These are phyloP conservation scores for Arnoldichthys spilopterus DNA, from an alignment of 2,797 vertebrate genomes.

Conservation along the genomic window DNA sequence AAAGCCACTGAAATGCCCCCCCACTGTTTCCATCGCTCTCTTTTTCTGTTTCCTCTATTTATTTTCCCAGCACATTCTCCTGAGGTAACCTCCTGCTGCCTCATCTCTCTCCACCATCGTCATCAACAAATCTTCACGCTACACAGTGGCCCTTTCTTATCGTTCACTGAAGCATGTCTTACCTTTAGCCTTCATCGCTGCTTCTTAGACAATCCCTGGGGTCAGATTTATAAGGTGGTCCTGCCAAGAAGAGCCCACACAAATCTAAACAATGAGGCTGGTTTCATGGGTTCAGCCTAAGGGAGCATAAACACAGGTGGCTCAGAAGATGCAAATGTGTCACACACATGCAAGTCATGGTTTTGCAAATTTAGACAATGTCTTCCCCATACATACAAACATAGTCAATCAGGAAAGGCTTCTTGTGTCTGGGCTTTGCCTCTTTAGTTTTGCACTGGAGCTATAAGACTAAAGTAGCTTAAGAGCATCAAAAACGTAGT, in stretches of 20 bases:
- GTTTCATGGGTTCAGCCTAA: constrained; percentile 39
- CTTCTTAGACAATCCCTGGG: background rate
- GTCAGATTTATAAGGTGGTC: constrained; percentile 17
- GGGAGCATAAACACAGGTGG: constrained; percentile 66
- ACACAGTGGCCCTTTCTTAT: constrained; percentile 48
- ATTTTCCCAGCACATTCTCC: constrained; percentile 69
- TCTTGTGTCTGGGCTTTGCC: background rate
- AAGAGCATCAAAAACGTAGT: background rate
- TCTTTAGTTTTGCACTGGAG: background rate
- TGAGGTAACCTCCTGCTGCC: constrained; percentile 48
- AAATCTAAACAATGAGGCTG: constrained; percentile 48
- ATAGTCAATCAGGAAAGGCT: background rate
- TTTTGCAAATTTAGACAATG: background rate
- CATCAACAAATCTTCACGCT: constrained; percentile 64
- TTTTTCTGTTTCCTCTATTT: constrained; percentile 55
- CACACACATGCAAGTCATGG: background rate
- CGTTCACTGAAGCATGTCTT: background rate
- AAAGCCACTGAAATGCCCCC: background rate
- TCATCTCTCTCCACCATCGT: constrained; percentile 56
- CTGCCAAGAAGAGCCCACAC: constrained; percentile 43
- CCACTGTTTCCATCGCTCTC: constrained; percentile 16
- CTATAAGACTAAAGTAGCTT: background rate
- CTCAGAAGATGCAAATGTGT: constrained; percentile 31
- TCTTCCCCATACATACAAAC: background rate
- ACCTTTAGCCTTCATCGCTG: background rate